Evolutionary conservation across 2,797 vertebrate genomes (phyloP), one percentile per base, ranked within the genome.

Genomic region (Amazona ochrocephala): DNA sequence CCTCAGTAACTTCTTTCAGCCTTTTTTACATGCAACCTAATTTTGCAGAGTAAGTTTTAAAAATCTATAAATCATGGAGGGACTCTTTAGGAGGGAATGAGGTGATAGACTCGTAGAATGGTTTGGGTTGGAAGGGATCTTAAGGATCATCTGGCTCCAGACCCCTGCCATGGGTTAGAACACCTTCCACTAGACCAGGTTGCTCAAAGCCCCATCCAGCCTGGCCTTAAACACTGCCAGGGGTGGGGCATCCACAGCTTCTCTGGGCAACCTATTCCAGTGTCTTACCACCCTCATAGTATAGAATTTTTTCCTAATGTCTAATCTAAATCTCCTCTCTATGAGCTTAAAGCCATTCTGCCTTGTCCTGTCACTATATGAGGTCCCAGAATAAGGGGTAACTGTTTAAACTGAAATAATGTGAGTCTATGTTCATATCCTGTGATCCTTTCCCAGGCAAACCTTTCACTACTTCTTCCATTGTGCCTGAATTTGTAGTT

Each of bases 51-150:
- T 30, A 64, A 21, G 7, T 62, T 78, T 65, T 2, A 56, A 83
- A 84, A 26, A 45, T 13, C 3, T 8, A 2, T 13, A 29, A 61
- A 13, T 78, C 2, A 0, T 9, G 10, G 22, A 0, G 0, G 7
- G 27, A 14, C 21, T 48, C 11, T 44, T n/a, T 44, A 22, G 44
- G 22, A n/a, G 20, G 26, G n/a, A 51, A 29, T 21, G 22, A 11
- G 23, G 10, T n/a, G 39, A 13, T 44, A 24, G 47, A 42, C n/a
- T 37, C n/a, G 26, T 37, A 24, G n/a, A 60, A 60, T 60, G n/a
- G 56, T 37, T 60, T 60, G 56, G n/a, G n/a, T 37, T 60, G n/a
- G 23, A 60, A 37, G 23, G 56, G 56, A 60, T 7, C n/a, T 37
- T 60, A 37, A 60, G 23, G n/a, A 26, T 60, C 23, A 37, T 26